Base-by-base conservation (phyloP, 2,888 invertebrate genomes). In the Cantharis flavilabris region DNA sequence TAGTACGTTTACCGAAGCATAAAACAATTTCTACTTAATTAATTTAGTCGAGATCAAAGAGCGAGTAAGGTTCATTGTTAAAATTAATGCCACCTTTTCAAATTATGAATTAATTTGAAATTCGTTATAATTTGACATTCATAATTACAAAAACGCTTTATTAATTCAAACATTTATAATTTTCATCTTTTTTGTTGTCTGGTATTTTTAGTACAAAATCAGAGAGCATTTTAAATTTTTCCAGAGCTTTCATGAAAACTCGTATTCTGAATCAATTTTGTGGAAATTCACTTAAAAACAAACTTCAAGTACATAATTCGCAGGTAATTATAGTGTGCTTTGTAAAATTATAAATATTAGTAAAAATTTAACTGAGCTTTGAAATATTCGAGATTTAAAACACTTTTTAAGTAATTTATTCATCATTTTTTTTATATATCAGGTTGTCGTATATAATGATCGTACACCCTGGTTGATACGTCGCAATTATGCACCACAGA, bases 1-100 rank as follows among this genome's bases (percentile, higher is more conserved):
- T 73, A 69, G 65, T 65, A 70, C 65, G 75, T 75, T 75, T 75
- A 62, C 71, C 64, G 70, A 71, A 26, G 75, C 70, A 7, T 64
- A 70, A 65, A 16, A 30, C 70, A 26, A 62, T 69, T 73, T 62
- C 73, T 69, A 14, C 69, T 69, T 70, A 75, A 75, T 75, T 70
- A 75, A 70, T 75, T 75, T 70, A 70, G 33, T 30, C 64, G 65
- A 64, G 70, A 70, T 75, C 70, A 75, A 70, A 75, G 71, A 69
- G 62, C 63, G 62, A 23, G 62, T 62, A 69, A 69, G 26, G 73
- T 65, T 69, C 73, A 69, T 69, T 73, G 69, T 62, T 20, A 62
- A 33, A 73, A 62, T 69, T 73, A 69, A 69, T 69, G 30, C 63
- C 49, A 49, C 49, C 49, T 49, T 49, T 49, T n/a, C n/a, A 49